phyloP scores from a whole-genome alignment of 2,797 vertebrate species.

The Acridotheres tristis region DNA sequence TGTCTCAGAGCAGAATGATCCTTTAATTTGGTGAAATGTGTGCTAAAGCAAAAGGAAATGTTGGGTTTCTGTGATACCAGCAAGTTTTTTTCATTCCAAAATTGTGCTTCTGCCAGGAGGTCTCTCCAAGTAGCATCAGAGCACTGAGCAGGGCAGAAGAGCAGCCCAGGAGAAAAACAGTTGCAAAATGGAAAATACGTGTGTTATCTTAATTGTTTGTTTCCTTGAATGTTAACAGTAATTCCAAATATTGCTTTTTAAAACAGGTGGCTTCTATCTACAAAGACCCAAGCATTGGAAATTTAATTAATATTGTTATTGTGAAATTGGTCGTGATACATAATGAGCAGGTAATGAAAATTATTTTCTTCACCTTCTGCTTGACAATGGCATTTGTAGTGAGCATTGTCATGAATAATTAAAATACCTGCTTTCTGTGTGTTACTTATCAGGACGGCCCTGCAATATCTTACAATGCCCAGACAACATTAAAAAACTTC shows the following conservation, averaged over 20 bases:
- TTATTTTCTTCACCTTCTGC: slow-evolving; percentile 24
- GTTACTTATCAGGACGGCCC: slow-evolving; percentile 87
- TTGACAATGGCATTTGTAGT: neutral
- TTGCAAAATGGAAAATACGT: neutral
- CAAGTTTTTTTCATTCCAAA: neutral
- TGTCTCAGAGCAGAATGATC: neutral
- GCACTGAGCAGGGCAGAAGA: neutral
- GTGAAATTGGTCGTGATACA: slow-evolving; percentile 96
- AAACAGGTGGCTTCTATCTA: slow-evolving; percentile 98
- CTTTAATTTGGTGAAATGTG: neutral
- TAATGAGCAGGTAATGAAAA: slow-evolving; percentile 89
- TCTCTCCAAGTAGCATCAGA: neutral
- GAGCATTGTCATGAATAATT: neutral
- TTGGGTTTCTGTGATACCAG: neutral
- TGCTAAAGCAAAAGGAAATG: neutral
- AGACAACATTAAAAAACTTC: slow-evolving; percentile 97
- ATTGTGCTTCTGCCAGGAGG: neutral
- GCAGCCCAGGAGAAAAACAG: neutral
- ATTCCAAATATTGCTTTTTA: slow-evolving; percentile 64
- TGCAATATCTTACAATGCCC: slow-evolving; percentile 93
- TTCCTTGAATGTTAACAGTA: slow-evolving; percentile 55
- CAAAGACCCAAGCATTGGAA: slow-evolving; percentile 99
- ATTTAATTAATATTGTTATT: slow-evolving; percentile 97
- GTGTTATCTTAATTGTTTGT: neutral
- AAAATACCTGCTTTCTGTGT: slow-evolving; percentile 10